Base-by-base conservation (phyloP, 2,888 invertebrate genomes). In the Morpho deidamia region DNA sequence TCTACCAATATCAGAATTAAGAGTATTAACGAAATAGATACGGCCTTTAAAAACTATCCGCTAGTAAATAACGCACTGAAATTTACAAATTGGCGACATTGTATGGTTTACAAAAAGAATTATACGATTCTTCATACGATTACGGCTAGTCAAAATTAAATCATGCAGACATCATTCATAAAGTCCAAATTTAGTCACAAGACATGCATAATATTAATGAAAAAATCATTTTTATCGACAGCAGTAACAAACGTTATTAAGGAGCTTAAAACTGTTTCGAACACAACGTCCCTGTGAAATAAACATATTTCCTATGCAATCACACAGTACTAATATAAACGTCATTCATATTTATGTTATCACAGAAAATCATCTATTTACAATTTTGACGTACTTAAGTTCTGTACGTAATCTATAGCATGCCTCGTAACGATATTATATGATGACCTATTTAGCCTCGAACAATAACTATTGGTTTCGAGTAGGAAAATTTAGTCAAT, bases 341-440 rank as follows among this genome's bases (percentile, higher is more conserved):
- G 76, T 79, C 81, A 83, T 82, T 82, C 83, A 83, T 78, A 72
- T 77, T 70, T 83, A 85, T 89, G 87, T 90, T 90, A 90, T 90
- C 90, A 90, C 90, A 90, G 90, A 90, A 90, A 90, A 90, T 88
- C 78, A 90, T 90, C 86, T 90, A 90, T 90, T 85, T 90, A 90
- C 90, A 90, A 88, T 85, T 90, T 89, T 84, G 85, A 85, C 88
- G 76, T 78, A 83, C 83, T 81, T 81, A 78, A 77, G 79, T 85
- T 81, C 77, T 76, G 81, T 83, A 85, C 82, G 76, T 79, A 76
- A 70, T 76, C 77, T 80, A 81, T 74, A 76, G 76, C 77, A 81
- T 83, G 83, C 76, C 72, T 81, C 77, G 81, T 75, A 80, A 81
- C 78, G 74, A 81, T 81, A 77, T 71, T 73, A 65, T 69, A 68